These are phyloP conservation scores for Dissostichus mawsoni DNA, from an alignment of 2,113 vertebrate species.

Conservation along the genomic window DNA sequence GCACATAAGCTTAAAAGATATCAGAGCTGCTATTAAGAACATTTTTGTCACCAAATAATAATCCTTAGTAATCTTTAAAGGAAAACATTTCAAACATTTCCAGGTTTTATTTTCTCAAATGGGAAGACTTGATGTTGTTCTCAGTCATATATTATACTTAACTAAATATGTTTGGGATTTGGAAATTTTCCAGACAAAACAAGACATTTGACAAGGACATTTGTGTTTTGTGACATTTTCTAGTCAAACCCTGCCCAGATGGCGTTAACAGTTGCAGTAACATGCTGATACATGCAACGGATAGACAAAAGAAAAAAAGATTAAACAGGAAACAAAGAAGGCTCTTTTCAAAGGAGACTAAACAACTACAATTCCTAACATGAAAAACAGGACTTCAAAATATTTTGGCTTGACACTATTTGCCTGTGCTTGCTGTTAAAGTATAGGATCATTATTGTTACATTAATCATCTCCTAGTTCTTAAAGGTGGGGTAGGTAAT, in stretches of 20 bases:
- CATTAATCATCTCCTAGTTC: constrained; percentile 48
- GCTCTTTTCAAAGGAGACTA: not conserved
- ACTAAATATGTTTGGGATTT: not conserved
- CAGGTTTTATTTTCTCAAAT: not conserved
- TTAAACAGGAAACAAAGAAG: not conserved
- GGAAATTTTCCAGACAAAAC: not conserved
- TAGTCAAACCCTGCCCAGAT: not conserved
- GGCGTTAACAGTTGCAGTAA: not conserved
- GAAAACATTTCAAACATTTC: not conserved
- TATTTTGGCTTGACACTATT: not conserved
- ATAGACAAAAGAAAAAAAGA: not conserved
- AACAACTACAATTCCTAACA: not conserved
- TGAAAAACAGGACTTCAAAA: constrained; percentile 1
- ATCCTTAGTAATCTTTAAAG: not conserved
- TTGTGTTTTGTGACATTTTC: not conserved
- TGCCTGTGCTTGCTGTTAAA: constrained; percentile 7
- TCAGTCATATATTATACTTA: not conserved
- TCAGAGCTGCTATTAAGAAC: not conserved
- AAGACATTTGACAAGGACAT: not conserved
- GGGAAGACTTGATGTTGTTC: not conserved
- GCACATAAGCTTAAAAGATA: not conserved
- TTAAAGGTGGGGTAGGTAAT: too few relatives aligned
- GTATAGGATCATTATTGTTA: constrained; percentile 31
- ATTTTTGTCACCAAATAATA: constrained; percentile 5
- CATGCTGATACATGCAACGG: not conserved